Evolutionary conservation across 30 jellyfish, hydroid and myxozoan genomes (phyloP), one percentile per base, ranked within the genome.

Genomic region (Aurelia sp.): DNA sequence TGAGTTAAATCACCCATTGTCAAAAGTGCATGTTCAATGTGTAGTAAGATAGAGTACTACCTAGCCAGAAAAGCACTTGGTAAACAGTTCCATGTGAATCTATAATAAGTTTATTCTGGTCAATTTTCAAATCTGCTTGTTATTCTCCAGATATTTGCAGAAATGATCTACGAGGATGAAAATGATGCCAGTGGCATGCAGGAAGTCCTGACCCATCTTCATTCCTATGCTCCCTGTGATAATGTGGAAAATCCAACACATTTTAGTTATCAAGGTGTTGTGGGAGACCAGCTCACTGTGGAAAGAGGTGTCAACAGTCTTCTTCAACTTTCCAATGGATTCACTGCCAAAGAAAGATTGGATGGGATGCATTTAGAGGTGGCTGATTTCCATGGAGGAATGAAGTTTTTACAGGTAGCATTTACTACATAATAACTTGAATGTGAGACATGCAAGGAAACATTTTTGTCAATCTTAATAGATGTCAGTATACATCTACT

Each of bases 351-450:
- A 40, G 31, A 40, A 30, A 64, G 92, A 20, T 33, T 69, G 64
- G 87, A 83, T 20, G 92, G 86, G 0, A 13, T 83, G 16, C 92
- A 83, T 73, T 9, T 83, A 21, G 92, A 83, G 53, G 15, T 83
- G 51, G 92, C 92, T 48, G 92, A 83, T 57, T 83, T 83, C 48
- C 86, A 83, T 83, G 92, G 76, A 13, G 64, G 53, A 24, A 83
- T 83, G 92, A 83, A 83, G 47, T 71, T 83, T 70, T 78, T 83
- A 17, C 86, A 83, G 86, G 92, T 79, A 57, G 27, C 5, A 0
- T 10, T 58, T 10, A 58, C 8, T 40, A 40, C 0, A 40, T 40
- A 4, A 40, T 5, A 40, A 40, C 51, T 8, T 40, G 51, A 40
- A 40, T 8, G 10, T 40, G 63, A 13, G 73, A 58, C 17, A 40